A percentile compares a stretch with the other conserved stretches of the same genome.
These are phyloP conservation scores for Limenitis arthemis DNA, from an alignment of 2,888 invertebrate genomes.

Conservation along the genomic window DNA sequence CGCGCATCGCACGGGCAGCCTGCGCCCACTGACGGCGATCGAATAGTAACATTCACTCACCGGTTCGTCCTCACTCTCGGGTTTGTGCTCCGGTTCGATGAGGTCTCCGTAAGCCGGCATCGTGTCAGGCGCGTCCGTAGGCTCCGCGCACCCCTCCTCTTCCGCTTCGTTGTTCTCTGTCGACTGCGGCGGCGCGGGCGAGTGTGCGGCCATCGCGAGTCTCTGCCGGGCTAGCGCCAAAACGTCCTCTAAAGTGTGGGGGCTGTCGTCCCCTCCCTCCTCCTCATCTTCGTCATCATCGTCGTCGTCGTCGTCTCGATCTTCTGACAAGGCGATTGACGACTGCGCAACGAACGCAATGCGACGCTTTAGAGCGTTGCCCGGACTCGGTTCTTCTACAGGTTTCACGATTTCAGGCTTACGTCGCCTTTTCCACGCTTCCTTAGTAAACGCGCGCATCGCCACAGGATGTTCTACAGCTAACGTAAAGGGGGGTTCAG, in stretches of 20 bases:
- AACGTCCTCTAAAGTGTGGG: slow-evolving; percentile 69
- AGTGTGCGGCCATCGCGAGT: slow-evolving; percentile 45
- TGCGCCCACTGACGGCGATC: slow-evolving; percentile 43
- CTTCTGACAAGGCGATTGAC: slow-evolving; percentile 66
- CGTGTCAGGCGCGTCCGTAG: slow-evolving; percentile 44
- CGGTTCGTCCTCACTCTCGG: slow-evolving; percentile 44
- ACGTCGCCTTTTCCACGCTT: slow-evolving; percentile 63
- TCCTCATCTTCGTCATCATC: slow-evolving; percentile 46
- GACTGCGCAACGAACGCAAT: slow-evolving; percentile 70
- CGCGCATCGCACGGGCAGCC: slow-evolving; percentile 59
- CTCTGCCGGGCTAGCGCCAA: slow-evolving; percentile 65
- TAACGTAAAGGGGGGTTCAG: slow-evolving; percentile 47
- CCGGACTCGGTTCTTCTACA: slow-evolving; percentile 60
- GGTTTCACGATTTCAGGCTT: slow-evolving; percentile 54
- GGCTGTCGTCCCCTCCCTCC: slow-evolving; percentile 58
- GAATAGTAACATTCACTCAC: slow-evolving; percentile 40
- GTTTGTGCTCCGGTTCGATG: slow-evolving; percentile 54
- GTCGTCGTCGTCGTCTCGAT: slow-evolving; percentile 65
- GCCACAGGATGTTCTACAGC: slow-evolving; percentile 64
- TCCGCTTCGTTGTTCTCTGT: slow-evolving; percentile 55
- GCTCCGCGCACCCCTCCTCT: slow-evolving; percentile 60
- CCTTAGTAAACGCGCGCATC: slow-evolving; percentile 67
- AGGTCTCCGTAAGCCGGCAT: slow-evolving; percentile 71
- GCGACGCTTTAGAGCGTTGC: slow-evolving; percentile 59
- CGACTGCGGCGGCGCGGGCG: slow-evolving; percentile 52